Evolutionary conservation across 2,888 invertebrate species (phyloP).

Genomic region (Helobdella robusta): DNA sequence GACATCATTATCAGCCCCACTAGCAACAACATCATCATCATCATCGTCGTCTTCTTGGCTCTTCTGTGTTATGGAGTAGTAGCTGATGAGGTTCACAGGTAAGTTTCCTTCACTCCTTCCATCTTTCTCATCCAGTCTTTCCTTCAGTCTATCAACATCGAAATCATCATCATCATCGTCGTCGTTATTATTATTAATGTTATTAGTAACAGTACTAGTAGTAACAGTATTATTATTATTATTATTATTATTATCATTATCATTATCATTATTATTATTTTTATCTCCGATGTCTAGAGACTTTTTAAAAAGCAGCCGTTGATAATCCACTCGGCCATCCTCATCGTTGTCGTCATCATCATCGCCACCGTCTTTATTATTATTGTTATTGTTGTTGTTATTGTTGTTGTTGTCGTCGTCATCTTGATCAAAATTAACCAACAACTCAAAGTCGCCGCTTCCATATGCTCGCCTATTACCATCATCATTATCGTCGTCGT

Average conservation of each 20-base stretch:
- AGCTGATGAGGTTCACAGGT: no score
- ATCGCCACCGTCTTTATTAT: slow-evolving; percentile 1
- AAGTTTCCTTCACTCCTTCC: no score
- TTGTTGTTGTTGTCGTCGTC: neutral
- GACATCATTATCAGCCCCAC: neutral
- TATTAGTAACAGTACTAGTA: no score
- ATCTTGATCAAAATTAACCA: neutral
- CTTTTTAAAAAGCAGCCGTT: neutral
- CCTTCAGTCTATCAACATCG: neutral
- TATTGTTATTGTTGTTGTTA: neutral
- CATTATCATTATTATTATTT: neutral
- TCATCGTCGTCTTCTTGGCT: neutral
- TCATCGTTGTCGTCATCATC: neutral
- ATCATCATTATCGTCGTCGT: neutral
- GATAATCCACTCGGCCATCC: neutral
- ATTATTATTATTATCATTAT: no score
- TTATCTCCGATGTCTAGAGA: neutral
- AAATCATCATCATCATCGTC: slow-evolving; percentile 6
- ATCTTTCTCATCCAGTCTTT: neutral
- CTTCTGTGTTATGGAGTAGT: no score
- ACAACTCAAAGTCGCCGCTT: neutral
- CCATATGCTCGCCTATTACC: neutral
- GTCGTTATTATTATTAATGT: no score
- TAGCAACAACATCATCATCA: neutral
- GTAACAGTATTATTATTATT: no score